Conservation (phyloP, 2,113 vertebrate species). For the Columba livia region DNA sequence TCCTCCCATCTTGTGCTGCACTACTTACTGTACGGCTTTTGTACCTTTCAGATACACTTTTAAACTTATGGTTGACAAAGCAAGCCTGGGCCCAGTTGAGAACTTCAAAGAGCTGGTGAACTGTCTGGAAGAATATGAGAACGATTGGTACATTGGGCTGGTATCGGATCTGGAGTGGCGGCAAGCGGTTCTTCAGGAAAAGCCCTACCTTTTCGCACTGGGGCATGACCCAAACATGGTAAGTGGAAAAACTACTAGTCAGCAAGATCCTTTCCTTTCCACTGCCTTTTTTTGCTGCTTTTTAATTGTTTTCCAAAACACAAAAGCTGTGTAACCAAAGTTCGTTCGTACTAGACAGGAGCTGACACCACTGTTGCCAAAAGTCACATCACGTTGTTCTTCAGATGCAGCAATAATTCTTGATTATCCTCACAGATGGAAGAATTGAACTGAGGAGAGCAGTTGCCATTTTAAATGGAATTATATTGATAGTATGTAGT, state of each 20-base stretch:
- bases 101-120: constrained; percentile 85
- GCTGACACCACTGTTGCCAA: not conserved
- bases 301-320: not conserved
- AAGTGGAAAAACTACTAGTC: constrained; percentile 39
- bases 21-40: not conserved
- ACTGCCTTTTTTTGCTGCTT: not conserved
- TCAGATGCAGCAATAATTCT: not conserved
- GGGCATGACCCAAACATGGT: constrained; percentile 94
- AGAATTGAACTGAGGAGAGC: not conserved
- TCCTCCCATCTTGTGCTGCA: not conserved
- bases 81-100: constrained; percentile 90
- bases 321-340: not conserved
- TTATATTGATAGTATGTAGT: not conserved
- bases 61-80: constrained; percentile 95
- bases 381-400: not conserved
- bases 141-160: constrained; percentile 92
- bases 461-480: not conserved
- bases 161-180: constrained; percentile 92
- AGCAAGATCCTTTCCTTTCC: not conserved
- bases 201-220: constrained; percentile 92
- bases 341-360: not conserved
- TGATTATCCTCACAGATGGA: not conserved
- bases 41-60: constrained; percentile 87
- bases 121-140: constrained; percentile 90
- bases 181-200: constrained; percentile 90